Conservation (phyloP, 2,797 vertebrate genomes). For the Peromyscus nudipes region DNA sequence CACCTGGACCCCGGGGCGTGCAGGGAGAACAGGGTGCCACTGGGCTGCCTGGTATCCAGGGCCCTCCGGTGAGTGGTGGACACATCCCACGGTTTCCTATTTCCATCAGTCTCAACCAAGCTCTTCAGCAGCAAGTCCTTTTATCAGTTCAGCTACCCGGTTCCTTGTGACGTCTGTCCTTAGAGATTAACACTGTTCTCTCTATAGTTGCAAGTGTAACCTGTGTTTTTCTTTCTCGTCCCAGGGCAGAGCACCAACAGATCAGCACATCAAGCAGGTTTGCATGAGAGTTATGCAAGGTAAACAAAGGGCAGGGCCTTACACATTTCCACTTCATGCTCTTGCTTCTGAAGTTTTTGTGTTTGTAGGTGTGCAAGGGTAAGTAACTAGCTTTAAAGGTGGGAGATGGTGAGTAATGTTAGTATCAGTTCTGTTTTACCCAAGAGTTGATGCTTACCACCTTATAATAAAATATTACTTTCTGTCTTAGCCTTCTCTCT, state of each 20-base stretch:
- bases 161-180: neutral
- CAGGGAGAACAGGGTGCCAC: slow-evolving; percentile 95
- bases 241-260: slow-evolving; percentile 96
- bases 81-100: neutral
- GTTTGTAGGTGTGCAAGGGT: neutral
- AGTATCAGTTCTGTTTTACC: slow-evolving; percentile 18
- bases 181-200: neutral
- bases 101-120: neutral
- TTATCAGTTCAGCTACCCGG: neutral
- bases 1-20: slow-evolving; percentile 95
- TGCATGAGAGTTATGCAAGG: slow-evolving; percentile 99
- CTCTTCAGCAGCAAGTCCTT: neutral
- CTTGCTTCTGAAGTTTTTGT: neutral
- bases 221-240: slow-evolving; percentile 66
- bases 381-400: neutral
- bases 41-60: slow-evolving; percentile 95
- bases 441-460: neutral
- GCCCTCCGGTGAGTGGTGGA: slow-evolving; percentile 92
- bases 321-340: neutral
- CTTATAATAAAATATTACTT: slow-evolving; percentile 33
- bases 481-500: neutral
- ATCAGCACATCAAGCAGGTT: slow-evolving; percentile 98
- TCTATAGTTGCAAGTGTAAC: neutral
- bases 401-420: neutral
- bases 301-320: slow-evolving; percentile 86